A percentile compares a stretch with the other conserved stretches of the same genome.
Conservation (phyloP, 2,888 invertebrate species). For the Cantharis flavilabris region DNA sequence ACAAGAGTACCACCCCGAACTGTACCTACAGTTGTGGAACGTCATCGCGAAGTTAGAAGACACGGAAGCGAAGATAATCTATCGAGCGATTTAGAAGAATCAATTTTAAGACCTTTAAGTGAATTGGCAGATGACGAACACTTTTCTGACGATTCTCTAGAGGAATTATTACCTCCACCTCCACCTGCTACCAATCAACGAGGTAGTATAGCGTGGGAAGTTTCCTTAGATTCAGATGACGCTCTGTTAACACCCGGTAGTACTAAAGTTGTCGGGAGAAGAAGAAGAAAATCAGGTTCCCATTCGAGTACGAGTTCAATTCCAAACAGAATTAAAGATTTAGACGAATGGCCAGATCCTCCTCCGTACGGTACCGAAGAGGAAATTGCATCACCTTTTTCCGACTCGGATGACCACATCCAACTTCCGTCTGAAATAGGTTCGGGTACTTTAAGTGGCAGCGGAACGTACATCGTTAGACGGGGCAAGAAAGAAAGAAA, state of each 20-base stretch:
- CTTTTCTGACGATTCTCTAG: slow-evolving; percentile 84
- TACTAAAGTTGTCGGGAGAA: slow-evolving; percentile 50
- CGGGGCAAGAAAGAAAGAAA: slow-evolving; percentile 73
- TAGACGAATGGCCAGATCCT: slow-evolving; percentile 78
- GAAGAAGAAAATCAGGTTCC: slow-evolving; percentile 53
- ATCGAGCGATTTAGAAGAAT: slow-evolving; percentile 50
- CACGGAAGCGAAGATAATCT: slow-evolving; percentile 53
- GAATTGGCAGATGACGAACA: slow-evolving; percentile 63
- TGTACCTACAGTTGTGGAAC: slow-evolving; percentile 72
- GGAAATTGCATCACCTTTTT: slow-evolving; percentile 70
- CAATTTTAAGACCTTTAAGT: slow-evolving; percentile 46
- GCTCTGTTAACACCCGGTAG: slow-evolving; percentile 68
- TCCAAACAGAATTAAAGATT: slow-evolving; percentile 68
- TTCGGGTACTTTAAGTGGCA: slow-evolving; percentile 59
- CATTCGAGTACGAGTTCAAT: slow-evolving; percentile 75
- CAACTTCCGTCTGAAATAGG: slow-evolving; percentile 48
- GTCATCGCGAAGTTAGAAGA: slow-evolving; percentile 79
- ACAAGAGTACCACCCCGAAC: slow-evolving; percentile 68
- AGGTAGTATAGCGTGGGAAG: slow-evolving; percentile 87
- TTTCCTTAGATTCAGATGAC: slow-evolving; percentile 74
- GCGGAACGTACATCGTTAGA: slow-evolving; percentile 82
- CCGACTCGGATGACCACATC: slow-evolving; percentile 61
- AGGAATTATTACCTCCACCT: slow-evolving; percentile 73
- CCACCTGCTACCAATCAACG: slow-evolving; percentile 66
- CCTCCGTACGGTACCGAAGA: slow-evolving; percentile 70